These are phyloP conservation scores for Anhinga anhinga DNA, from an alignment of 2,113 vertebrate species.

Conservation along the genomic window DNA sequence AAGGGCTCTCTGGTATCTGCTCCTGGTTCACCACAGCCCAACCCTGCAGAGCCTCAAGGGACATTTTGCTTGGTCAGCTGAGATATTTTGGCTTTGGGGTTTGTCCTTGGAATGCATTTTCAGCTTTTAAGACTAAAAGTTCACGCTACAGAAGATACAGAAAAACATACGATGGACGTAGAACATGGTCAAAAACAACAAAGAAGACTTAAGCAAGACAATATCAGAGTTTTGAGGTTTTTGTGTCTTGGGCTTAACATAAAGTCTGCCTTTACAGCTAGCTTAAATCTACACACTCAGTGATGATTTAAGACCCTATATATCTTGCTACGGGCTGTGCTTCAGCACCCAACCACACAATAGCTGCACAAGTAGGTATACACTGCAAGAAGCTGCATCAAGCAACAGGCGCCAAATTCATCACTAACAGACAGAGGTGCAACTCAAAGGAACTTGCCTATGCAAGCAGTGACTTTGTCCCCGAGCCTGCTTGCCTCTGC, in stretches of 20 bases:
- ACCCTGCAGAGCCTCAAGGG: not conserved
- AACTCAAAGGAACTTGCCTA: not conserved
- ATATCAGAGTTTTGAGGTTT: not conserved
- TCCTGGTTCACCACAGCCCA: not conserved
- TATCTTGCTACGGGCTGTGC: not conserved
- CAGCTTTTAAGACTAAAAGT: not conserved
- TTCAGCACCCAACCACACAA: not conserved
- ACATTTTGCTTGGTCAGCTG: not conserved
- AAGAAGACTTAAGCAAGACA: not conserved
- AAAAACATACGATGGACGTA: accelerated
- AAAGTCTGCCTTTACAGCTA: not conserved
- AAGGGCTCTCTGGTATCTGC: not conserved
- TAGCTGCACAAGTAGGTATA: not conserved
- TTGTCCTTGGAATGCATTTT: not conserved
- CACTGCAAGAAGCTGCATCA: not conserved
- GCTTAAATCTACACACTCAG: not conserved
- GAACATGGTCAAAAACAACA: not conserved
- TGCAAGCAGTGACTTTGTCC: not conserved
- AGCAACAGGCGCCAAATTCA: not conserved
- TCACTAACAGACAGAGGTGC: not conserved
- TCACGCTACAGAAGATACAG: not conserved
- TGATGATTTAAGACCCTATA: not conserved
- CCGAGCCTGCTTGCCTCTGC: not conserved
- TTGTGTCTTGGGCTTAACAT: not conserved
- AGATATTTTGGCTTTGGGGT: not conserved